Evolutionary conservation across 1,140 invertebrate species (phyloP).

Genomic region (Brachystomella parvula): DNA sequence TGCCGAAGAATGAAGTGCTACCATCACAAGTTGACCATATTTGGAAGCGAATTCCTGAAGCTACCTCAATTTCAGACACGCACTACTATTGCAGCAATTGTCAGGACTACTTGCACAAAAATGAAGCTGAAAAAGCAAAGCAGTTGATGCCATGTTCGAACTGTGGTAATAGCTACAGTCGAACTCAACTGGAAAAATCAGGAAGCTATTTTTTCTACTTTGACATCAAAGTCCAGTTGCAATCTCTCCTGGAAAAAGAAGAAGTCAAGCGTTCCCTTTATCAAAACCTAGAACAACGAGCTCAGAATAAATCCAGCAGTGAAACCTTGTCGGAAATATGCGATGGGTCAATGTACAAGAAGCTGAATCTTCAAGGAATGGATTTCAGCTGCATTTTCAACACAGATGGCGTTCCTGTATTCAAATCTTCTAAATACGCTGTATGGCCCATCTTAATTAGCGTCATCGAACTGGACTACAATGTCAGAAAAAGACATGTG

Average conservation of each 20-base stretch:
- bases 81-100: conserved; percentile 14
- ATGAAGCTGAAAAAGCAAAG: neutral
- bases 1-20: neutral
- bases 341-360: conserved; percentile 9
- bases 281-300: neutral
- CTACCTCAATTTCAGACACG: neutral
- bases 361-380: neutral
- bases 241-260: neutral
- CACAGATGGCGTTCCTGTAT: conserved; percentile 42
- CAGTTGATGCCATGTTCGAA: neutral
- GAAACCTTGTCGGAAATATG: neutral
- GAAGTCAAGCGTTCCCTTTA: neutral
- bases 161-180: neutral
- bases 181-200: neutral
- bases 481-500: conserved; percentile 16
- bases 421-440: conserved; percentile 41
- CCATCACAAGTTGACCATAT: neutral
- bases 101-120: conserved; percentile 2
- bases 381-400: conserved; percentile 20
- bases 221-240: neutral
- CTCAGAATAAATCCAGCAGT: neutral
- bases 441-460: conserved; percentile 41
- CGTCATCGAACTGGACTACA: conserved; percentile 41
- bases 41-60: conserved; percentile 5
- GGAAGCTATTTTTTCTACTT: conserved; percentile 15